Conservation (phyloP, 2,888 invertebrate genomes). For the Harmothoe impar region DNA sequence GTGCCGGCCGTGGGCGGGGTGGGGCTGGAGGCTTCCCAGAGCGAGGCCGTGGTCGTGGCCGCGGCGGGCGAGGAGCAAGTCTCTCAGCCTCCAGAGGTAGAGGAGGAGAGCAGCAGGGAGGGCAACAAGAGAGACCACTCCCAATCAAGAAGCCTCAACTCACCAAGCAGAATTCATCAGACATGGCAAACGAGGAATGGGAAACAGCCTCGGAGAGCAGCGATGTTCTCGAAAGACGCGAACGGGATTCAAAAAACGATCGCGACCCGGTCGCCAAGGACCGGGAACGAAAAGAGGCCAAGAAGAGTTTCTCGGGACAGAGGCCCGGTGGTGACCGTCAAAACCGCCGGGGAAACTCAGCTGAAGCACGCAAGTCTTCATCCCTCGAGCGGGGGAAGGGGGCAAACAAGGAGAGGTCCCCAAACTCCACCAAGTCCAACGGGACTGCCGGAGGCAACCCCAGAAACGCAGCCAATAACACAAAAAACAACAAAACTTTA, state of each 20-base stretch:
- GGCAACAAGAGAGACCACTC: conserved; percentile 69
- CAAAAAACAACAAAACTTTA: conserved; percentile 73
- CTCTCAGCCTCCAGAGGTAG: conserved; percentile 39
- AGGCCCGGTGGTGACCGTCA: conserved; percentile 82
- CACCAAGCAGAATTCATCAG: conserved; percentile 80
- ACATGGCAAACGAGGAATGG: conserved; percentile 86
- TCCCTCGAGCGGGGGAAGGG: conserved; percentile 73
- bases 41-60: conserved; percentile 59
- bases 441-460: conserved; percentile 74
- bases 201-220: conserved; percentile 92
- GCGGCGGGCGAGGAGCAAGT: conserved; percentile 69
- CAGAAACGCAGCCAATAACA: conserved; percentile 65
- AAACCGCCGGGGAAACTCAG: conserved; percentile 73
- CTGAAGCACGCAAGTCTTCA: conserved; percentile 68
- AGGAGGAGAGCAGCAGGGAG: conserved; percentile 67
- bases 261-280: conserved; percentile 68
- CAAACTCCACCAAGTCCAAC: conserved; percentile 77
- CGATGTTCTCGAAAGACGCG: conserved; percentile 83
- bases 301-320: conserved; percentile 83
- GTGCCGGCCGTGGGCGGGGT: conserved; percentile 33
- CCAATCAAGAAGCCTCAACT: conserved; percentile 76
- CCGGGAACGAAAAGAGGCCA: conserved; percentile 72
- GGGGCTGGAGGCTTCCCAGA: conserved; percentile 39
- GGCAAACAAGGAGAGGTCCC: conserved; percentile 77
- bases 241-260: conserved; percentile 72